These are phyloP conservation scores for Tromatobia lineatoria DNA, from an alignment of 2,888 invertebrate genomes.

Conservation along the genomic window DNA sequence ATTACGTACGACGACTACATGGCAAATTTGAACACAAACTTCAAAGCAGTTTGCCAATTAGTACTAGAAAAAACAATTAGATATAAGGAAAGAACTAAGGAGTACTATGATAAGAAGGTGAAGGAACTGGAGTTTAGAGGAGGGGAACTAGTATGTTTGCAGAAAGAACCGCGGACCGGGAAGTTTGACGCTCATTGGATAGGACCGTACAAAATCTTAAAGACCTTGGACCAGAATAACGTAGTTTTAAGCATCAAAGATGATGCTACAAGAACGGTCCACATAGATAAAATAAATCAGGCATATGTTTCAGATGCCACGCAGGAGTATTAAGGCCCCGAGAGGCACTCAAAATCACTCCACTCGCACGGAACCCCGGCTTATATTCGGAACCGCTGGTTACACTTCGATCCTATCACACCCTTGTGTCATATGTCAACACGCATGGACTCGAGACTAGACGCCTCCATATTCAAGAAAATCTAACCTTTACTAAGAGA, in stretches of 20 bases:
- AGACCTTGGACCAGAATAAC: neutral
- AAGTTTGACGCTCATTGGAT: too few species aligned
- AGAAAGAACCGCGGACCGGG: too few species aligned
- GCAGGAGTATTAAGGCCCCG: neutral
- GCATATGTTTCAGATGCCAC: constrained; percentile 5
- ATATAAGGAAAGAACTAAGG: too few species aligned
- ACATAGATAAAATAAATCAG: neutral
- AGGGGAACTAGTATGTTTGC: too few species aligned
- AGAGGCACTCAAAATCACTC: constrained; percentile 9
- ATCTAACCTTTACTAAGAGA: neutral
- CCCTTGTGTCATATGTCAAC: constrained; percentile 11
- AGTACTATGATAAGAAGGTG: too few species aligned
- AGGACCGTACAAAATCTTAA: neutral
- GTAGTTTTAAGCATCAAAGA: neutral
- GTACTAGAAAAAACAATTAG: too few species aligned
- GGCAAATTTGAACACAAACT: too few species aligned
- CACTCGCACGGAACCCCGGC: constrained; percentile 8
- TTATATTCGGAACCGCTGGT: neutral
- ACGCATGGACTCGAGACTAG: constrained; percentile 6
- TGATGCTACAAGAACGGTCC: neutral
- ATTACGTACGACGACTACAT: too few species aligned
- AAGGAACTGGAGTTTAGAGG: too few species aligned
- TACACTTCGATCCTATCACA: constrained; percentile 1
- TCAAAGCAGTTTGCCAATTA: too few species aligned
- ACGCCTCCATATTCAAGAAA: neutral